Conservation (phyloP, 2,888 invertebrate genomes). For the Drosophila mulleri region DNA sequence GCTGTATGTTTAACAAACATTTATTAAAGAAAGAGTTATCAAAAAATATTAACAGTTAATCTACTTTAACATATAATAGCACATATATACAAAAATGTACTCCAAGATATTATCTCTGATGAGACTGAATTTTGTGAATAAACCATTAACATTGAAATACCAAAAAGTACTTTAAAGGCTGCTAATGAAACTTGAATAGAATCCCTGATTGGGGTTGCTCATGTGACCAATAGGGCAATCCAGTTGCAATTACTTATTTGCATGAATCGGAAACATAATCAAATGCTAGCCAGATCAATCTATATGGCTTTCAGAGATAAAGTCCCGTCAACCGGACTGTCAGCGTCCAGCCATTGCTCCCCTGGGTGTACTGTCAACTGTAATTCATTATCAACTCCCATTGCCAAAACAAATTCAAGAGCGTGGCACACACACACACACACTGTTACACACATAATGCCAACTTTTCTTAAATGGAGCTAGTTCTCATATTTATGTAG, state of each 20-base stretch:
- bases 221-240: constrained; percentile 7
- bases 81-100: background rate
- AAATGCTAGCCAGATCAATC: constrained; percentile 12
- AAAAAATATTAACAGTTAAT: background rate
- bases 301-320: constrained; percentile 17
- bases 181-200: background rate
- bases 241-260: constrained; percentile 29
- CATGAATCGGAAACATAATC: constrained; percentile 10
- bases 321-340: constrained; percentile 20
- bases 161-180: background rate
- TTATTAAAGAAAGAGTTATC: background rate
- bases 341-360: constrained; percentile 23
- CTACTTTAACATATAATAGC: background rate
- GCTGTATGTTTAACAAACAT: background rate
- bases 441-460: constrained; percentile 35
- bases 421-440: constrained; percentile 27
- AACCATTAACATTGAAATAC: background rate
- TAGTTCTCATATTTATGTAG: constrained; percentile 9
- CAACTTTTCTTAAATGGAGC: constrained; percentile 25
- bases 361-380: constrained; percentile 20
- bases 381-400: constrained; percentile 36
- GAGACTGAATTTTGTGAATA: background rate
- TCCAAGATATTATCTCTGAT: background rate
- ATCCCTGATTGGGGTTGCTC: constrained; percentile 1
- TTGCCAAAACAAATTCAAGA: constrained; percentile 36